Evolutionary conservation across 2,113 vertebrate genomes (phyloP).

Genomic region (Cariama cristata): DNA sequence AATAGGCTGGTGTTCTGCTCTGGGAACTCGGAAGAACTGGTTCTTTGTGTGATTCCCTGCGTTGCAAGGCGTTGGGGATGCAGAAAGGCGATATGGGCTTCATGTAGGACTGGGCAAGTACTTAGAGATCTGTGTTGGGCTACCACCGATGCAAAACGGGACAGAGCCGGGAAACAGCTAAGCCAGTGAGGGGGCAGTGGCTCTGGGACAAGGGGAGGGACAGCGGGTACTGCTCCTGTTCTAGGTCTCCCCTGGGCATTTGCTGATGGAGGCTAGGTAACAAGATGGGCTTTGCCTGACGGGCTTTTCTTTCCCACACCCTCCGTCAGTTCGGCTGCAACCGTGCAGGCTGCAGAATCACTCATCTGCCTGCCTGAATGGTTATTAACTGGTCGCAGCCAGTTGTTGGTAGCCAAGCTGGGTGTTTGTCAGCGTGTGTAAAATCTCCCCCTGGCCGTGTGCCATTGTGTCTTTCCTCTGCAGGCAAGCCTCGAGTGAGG

Average conservation of each 20-base stretch:
- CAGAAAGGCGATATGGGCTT: rapidly evolving
- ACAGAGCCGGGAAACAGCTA: background rate
- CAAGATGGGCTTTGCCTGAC: rapidly evolving
- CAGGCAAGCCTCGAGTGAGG: background rate
- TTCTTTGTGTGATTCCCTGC: background rate
- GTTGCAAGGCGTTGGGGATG: rapidly evolving
- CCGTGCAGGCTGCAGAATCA: rapidly evolving
- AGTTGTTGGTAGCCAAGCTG: background rate
- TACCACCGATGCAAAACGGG: background rate
- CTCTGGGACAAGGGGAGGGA: background rate
- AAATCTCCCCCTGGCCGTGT: background rate
- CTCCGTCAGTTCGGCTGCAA: rapidly evolving
- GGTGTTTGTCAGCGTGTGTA: background rate
- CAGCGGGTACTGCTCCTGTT: background rate
- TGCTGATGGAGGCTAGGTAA: rapidly evolving
- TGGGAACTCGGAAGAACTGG: background rate
- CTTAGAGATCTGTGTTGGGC: background rate
- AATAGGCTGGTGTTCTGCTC: background rate
- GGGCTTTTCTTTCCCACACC: background rate
- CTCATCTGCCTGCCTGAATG: background rate
- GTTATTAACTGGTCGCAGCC: background rate
- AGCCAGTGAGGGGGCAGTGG: background rate
- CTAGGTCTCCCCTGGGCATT: background rate
- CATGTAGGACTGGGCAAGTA: background rate
- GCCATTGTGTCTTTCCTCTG: background rate